Evolutionary conservation across 2,888 invertebrate species (phyloP).

Genomic region (Meta bourneti): DNA sequence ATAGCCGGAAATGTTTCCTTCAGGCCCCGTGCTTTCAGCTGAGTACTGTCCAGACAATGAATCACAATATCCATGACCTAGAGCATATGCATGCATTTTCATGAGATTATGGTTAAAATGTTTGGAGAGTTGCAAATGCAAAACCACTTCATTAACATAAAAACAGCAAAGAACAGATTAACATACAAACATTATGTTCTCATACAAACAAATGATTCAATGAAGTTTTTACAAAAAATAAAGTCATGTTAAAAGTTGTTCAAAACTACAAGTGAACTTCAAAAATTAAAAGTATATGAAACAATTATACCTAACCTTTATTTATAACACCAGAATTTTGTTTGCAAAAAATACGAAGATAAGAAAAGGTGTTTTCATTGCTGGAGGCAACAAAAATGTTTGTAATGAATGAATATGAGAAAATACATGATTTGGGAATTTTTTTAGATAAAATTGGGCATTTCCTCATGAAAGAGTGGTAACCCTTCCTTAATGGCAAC

Average conservation of each 20-base stretch:
- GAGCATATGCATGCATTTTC: background rate
- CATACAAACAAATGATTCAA: no score
- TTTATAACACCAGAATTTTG: no score
- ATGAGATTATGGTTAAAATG: no score
- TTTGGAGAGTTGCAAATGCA: no score
- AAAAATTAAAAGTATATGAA: no score
- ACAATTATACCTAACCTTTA: no score
- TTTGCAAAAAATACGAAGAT: no score
- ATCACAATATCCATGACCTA: slow-evolving; percentile 98
- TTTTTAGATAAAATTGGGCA: background rate
- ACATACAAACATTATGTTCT: background rate
- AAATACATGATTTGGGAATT: background rate
- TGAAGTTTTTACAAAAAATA: no score
- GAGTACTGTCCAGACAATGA: slow-evolving; percentile 96
- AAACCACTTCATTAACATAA: no score
- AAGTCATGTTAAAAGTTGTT: no score
- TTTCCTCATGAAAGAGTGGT: background rate
- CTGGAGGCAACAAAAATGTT: background rate
- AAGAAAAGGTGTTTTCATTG: background rate
- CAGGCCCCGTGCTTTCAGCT: slow-evolving; percentile 92
- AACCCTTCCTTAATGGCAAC: background rate
- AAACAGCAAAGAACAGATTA: background rate
- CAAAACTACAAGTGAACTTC: no score
- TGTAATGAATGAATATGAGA: background rate
- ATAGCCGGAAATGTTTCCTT: slow-evolving; percentile 97